These are phyloP conservation scores for Bucorvus abyssinicus DNA, from an alignment of 2,797 vertebrate genomes.

Conservation along the genomic window DNA sequence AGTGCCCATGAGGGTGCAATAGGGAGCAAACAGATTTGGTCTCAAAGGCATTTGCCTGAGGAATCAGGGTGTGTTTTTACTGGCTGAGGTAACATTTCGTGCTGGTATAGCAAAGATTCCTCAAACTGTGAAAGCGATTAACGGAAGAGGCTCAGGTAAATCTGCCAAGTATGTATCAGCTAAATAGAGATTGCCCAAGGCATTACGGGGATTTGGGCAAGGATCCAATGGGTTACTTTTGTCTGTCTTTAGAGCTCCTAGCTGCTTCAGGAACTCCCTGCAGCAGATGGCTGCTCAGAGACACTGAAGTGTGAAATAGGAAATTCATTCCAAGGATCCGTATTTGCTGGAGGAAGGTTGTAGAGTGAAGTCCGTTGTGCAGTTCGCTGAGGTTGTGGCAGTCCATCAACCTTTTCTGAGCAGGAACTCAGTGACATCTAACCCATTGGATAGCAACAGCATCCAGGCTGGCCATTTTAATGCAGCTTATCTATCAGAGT, in stretches of 20 bases:
- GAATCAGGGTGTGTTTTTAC: conserved; percentile 13
- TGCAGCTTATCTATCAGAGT: not conserved
- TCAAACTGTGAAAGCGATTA: conserved; percentile 24
- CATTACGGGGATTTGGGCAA: not conserved
- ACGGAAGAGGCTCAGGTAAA: conserved; percentile 1
- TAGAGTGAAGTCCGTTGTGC: not conserved
- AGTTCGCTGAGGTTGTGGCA: not conserved
- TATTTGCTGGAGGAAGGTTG: not conserved
- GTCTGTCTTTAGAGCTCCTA: not conserved
- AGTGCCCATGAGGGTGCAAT: conserved; percentile 53
- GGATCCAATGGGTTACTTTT: not conserved
- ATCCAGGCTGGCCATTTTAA: not conserved
- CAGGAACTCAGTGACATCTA: not conserved
- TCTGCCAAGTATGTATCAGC: not conserved
- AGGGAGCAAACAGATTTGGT: not conserved
- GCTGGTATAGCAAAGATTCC: conserved; percentile 31
- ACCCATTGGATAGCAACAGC: not conserved
- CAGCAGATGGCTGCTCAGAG: not conserved
- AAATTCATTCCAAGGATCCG: not conserved
- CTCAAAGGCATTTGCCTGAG: conserved; percentile 32
- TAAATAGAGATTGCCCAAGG: not conserved
- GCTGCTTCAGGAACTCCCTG: not conserved
- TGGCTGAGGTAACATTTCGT: conserved; percentile 38
- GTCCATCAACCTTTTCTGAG: not conserved
- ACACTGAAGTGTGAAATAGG: not conserved